phyloP scores from a whole-genome alignment of 2,113 vertebrate species.

The Neolamprologus toae region DNA sequence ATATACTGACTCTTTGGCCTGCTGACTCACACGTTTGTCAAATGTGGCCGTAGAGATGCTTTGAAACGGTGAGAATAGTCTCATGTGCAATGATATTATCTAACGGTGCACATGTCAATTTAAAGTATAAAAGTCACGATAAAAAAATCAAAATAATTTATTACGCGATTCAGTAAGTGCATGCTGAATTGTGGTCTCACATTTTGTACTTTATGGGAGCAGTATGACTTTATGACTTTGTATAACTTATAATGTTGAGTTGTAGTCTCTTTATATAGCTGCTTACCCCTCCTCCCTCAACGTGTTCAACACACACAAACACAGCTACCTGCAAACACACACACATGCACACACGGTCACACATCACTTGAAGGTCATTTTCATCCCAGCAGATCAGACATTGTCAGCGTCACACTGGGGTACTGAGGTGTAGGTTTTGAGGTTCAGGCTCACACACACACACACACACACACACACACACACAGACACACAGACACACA shows the following conservation, averaged over 20 bases:
- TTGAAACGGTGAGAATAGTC: background rate
- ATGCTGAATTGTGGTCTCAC: background rate
- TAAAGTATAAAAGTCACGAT: background rate
- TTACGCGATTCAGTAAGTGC: background rate
- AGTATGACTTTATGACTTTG: background rate
- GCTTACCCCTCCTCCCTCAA: background rate
- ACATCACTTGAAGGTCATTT: background rate
- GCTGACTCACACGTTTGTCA: background rate
- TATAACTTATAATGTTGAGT: background rate
- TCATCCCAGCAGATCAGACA: background rate
- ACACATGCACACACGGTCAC: background rate
- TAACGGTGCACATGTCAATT: background rate
- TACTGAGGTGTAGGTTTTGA: background rate
- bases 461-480: background rate
- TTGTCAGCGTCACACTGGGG: background rate
- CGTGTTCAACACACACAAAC: background rate
- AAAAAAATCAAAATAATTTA: rapidly evolving
- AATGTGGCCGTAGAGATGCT: background rate
- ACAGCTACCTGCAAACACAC: background rate
- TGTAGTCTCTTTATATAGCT: background rate
- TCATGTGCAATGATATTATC: background rate
- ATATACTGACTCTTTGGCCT: background rate
- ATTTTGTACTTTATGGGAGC: background rate
- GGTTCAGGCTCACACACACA: background rate
- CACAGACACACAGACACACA: background rate